Base-by-base conservation (phyloP, 2,888 invertebrate genomes). In the Diabrotica balteata region DNA sequence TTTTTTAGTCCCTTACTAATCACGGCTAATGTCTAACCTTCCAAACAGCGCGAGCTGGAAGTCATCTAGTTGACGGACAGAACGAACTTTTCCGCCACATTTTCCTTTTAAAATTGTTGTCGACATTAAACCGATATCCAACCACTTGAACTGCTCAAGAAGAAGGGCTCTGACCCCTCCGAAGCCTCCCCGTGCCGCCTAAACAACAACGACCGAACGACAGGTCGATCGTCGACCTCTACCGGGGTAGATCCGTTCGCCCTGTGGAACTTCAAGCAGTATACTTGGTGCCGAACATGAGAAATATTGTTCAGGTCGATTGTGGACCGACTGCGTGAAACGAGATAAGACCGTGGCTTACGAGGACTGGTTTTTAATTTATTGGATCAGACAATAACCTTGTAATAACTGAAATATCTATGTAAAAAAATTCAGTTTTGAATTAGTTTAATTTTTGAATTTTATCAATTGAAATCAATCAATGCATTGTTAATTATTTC, bases 191-290 rank as follows among this genome's bases (percentile, higher is more conserved):
- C 55, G 55, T 45, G 45, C 17, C 44, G 45, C 9, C 44, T 57
- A 44, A 57, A 57, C 43, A 45, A 44, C 44, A 57, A 43, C 63
- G 55, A 63, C 43, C 45, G 11, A 63, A 63, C 62, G 62, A 67
- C 63, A 67, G 67, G 67, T 67, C 67, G 67, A 63, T 67, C 63
- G 63, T 67, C 67, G 67, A 67, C 67, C 67, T 63, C 52, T 67
- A 51, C 58, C 65, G 59, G 63, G 63, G 63, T 63, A 57, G 63
- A 50, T 49, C 17, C 57, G 44, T 17, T 22, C 63, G 57, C 7
- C 57, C 63, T 45, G 32, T n/a, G 8, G 57, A 50, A 57, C 43
- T 50, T 57, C 43, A 46, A 42, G 57, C 50, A 5, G 57, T 49
- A 49, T 46, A 45, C 32, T 47, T 17, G 17, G 11, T 32, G 10